Base-by-base conservation (phyloP, 2,797 vertebrate species). In the Buphagus erythrorhynchus region DNA sequence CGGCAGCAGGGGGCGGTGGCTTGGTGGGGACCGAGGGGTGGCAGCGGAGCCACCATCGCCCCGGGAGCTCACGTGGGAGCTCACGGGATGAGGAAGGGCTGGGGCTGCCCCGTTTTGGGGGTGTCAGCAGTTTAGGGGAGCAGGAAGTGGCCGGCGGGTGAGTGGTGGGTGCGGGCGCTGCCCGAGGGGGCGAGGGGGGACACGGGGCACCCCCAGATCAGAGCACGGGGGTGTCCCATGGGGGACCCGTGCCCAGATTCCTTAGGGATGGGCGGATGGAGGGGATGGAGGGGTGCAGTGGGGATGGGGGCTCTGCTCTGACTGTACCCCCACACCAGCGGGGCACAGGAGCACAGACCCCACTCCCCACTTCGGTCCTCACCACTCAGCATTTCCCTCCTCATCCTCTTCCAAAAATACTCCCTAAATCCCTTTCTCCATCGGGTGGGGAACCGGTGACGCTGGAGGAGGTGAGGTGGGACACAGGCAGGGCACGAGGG, bases 121-220 rank as follows among this genome's bases (percentile, higher is more conserved):
- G 71, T 19, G 95, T 92, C 95, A 92, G 95, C 95, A 93, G 2
- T 86, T 92, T 11, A 2, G 75, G 91, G 95, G 86, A 85, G 88
- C 52, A 8, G 74, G 80, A 90, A 84, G 80, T 3, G 66, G 43
- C 71, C 86, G n/a, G 45, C 26, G 88, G 87, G 66, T 66, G 80
- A 72, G 88, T 10, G 73, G 16, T 8, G 87, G 65, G 17, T 38
- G 72, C 43, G 29, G 71, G 62, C 5, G 4, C 42, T 57, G 71
- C 55, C 36, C 31, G 40, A 58, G 66, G 52, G 67, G 36, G 18
- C 3, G 35, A 54, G 59, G 58, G 54, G 79, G 77, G 73, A 6
- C 20, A 11, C 0, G 79, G 69, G 71, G 28, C 43, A 22, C 73
- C 38, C n/a, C 0, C 46, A 7, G 59, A 36, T 33, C n/a, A 0